phyloP scores from a whole-genome alignment of 1,140 invertebrate genomes.

The Rhynchophorus ferrugineus region DNA sequence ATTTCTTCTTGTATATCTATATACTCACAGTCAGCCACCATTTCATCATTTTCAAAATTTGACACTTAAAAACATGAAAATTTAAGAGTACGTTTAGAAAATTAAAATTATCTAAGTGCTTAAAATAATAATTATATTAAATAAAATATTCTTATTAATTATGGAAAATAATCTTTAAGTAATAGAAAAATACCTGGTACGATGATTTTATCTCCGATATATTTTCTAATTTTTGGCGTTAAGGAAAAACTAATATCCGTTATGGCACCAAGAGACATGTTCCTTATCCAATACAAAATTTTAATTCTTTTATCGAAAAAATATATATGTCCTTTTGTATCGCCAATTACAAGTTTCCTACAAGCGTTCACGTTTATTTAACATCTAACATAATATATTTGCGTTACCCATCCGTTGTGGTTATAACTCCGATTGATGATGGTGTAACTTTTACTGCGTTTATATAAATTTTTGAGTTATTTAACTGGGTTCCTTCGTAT shows the following conservation, averaged over 20 bases:
- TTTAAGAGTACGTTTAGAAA: no score
- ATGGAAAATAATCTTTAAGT: neutral
- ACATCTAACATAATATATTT: no score
- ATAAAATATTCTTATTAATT: neutral
- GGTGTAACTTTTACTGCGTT: constrained; percentile 31
- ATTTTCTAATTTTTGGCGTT: constrained; percentile 21
- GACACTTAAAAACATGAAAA: neutral
- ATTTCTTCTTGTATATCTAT: constrained; percentile 27
- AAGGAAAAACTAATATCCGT: constrained; percentile 46
- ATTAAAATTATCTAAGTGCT: neutral
- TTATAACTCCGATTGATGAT: constrained; percentile 6
- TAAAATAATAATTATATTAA: neutral
- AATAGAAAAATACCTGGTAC: neutral
- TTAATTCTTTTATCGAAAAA: constrained; percentile 50
- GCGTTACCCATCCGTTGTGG: constrained; percentile 31
- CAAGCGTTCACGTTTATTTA: no score
- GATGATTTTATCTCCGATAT: neutral
- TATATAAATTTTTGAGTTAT: constrained; percentile 30
- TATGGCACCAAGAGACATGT: constrained; percentile 42
- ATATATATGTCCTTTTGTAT: constrained; percentile 43
- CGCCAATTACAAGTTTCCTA: constrained; percentile 46
- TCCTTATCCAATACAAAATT: constrained; percentile 48
- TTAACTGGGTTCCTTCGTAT: constrained; percentile 22
- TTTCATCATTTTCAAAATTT: constrained; percentile 5
- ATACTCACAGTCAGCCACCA: constrained; percentile 16